Base-by-base conservation (phyloP, 2,797 vertebrate genomes). In the Danio kyathit region DNA sequence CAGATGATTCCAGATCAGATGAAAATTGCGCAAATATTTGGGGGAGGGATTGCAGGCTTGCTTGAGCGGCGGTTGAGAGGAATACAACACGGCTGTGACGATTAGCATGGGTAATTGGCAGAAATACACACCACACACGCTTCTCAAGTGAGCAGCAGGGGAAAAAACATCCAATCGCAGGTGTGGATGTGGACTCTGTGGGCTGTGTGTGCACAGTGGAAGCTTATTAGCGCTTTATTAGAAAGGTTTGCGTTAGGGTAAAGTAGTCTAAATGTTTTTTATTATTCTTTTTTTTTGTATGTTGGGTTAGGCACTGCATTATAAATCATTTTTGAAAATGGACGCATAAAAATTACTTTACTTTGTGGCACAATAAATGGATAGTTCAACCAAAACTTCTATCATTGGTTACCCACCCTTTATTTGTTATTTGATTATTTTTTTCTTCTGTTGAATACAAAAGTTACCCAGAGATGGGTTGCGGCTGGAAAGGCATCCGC, bases 21-120 rank as follows among this genome's bases (percentile, higher is more conserved):
- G 52, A 80, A 81, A 73, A 54, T 56, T 69, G 77, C 44, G 9
- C 80, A 82, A 83, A 86, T 85, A 64, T 84, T 83, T 83, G 76
- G 65, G 56, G 13, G 19, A 64, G 54, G 54, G 76, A 82, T 71
- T 29, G 48, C 73, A 40, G 49, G 16, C 16, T 29, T 64, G 57
- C 60, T 77, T 46, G 77, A 76, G 46, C 75, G 59, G 40, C n/a
- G 10, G 29, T 65, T 69, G 74, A 59, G 69, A 71, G 54, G 29
- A 69, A 80, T 60, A 61, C 57, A 74, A 79, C 59, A 38, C 17
- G 19, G 44, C n/a, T n/a, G 49, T 29, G 51, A 69, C 51, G 46
- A 9, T 76, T 49, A 51, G 14, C 17, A 48, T 14, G 46, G 61
- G 76, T 77, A 82, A 80, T 48, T 71, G 41, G 48, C 21, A 40